Evolutionary conservation across 2,797 vertebrate genomes (phyloP), one percentile per base, ranked within the genome.

Genomic region (Anisognathus igniventris): DNA sequence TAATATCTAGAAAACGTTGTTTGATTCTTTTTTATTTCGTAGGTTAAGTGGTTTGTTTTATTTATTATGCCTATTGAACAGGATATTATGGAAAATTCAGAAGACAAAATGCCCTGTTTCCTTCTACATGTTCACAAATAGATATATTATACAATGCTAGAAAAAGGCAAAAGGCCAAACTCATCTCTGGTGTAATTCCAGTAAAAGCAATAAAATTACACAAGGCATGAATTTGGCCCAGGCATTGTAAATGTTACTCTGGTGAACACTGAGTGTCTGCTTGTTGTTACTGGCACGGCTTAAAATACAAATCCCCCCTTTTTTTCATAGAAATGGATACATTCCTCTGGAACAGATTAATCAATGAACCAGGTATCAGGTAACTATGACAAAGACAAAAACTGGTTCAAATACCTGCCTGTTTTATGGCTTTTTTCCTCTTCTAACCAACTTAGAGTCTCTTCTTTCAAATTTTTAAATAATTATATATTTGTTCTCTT

Each of bases 211-310:
- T 97, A 96, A 96, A 96, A 93, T 96, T 95, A 93, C 96, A 96
- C 94, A 96, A 97, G 95, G 93, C 95, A 97, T 97, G 94, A 96
- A 96, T 96, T 95, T 97, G 96, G 96, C 95, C 91, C 92, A 96
- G 92, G 92, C 94, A 93, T 71, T 94, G 77, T 78, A 94, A 91
- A 92, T 91, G 92, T 95, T 96, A 91, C 91, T 97, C 93, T 92
- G 95, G 86, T 95, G 93, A 96, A 79, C 89, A 94, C 90, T 94
- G 93, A 92, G 61, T 85, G 86, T 83, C 93, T 95, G 93, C 85
- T 94, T 92, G 92, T 86, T 96, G 68, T 94, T 94, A 75, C 86
- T 90, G 73, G 92, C 86, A 95, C 2, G 9, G 92, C 71, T 95
- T 93, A 96, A 93, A 57, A 95, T 91, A 90, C 51, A 91, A 93